Base-by-base conservation (phyloP, 2,888 invertebrate genomes). In the Augiades crinisus region DNA sequence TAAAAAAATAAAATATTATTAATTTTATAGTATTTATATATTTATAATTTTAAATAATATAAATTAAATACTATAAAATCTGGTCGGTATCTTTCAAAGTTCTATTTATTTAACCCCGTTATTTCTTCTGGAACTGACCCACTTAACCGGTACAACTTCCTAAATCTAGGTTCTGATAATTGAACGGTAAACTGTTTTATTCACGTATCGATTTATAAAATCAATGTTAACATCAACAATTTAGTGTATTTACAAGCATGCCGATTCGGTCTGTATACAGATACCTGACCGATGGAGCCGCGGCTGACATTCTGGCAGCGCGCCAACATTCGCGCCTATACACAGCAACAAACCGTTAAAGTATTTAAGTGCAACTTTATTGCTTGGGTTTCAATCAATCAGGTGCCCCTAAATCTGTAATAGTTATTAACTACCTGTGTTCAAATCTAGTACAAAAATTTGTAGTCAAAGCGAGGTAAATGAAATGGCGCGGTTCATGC, bases 311-410 rank as follows among this genome's bases (percentile, higher is more conserved):
- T 55, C 40, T 65, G 66, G 65, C 61, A 53, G 31, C 43, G 36
- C 45, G 65, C 64, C 66, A 64, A 57, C 55, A 57, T 60, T 60
- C 57, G 51, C 53, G 55, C 52, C 47, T 21, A 54, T 44, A 43
- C 54, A 45, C 41, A 52, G 31, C 50, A 50, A 54, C 58, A 51
- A 59, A 59, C 60, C 59, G 60, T 62, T 59, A 57, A 61, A 64
- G 62, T 58, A 64, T 62, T 63, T 60, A 63, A 59, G 61, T 56
- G 52, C 53, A 51, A 53, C 43, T 54, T 59, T 54, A 63, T 65
- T 64, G 62, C 58, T 53, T 55, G 54, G 60, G 59, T 56, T 62
- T 55, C 58, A 55, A 61, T 62, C 57, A 60, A 44, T 44, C 31
- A 33, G 5, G 19, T 44, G 33, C 21, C 37, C 27, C 13, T 19